Base-by-base conservation (phyloP, 2,888 invertebrate species). In the Brassicogethes aeneus region DNA sequence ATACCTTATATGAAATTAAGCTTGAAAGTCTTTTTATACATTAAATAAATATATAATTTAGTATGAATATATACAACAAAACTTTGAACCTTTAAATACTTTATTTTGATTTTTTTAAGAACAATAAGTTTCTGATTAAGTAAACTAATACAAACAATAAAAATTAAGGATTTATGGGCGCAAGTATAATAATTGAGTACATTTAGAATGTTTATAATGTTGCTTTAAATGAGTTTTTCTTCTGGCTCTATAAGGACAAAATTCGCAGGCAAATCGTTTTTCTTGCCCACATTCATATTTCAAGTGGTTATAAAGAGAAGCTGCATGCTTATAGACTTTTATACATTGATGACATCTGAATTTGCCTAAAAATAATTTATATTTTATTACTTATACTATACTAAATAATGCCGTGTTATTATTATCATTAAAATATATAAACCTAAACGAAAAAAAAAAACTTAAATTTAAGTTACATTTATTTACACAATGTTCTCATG, bases 281-380 rank as follows among this genome's bases (percentile, higher is more conserved):
- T 23, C 23, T 10, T 23, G 23, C 3, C 61, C 60, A 40, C 64
- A 65, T 42, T 65, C 64, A 38, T 60, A 49, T 12, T 60, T 54
- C 8, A 45, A 50, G 47, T 65, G 65, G 41, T 63, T 59, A 23
- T 53, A 48, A 31, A 68, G 46, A 8, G 14, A 15, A 5, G 15
- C 5, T 14, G 36, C 3, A 15, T 36, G 16, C 15, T 36, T 36
- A 15, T 36, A 36, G 16, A 15, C 7, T 7, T 16, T 14, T 36
- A n/a, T 7, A 15, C 36, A 15, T 7, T n/a, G 14, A 14, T 36
- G n/a, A 15, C 15, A 36, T 16, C 5, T 3, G 12, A 36, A 15
- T 3, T 23, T 23, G 23, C 10, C 23, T 23, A 10, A 23, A 23
- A 23, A 23, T 23, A 10, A 23, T 7, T 10, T 7, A 23, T 5